Evolutionary conservation across 2,797 vertebrate genomes (phyloP), one percentile per base, ranked within the genome.

Genomic region (Cetoscarus ocellatus): DNA sequence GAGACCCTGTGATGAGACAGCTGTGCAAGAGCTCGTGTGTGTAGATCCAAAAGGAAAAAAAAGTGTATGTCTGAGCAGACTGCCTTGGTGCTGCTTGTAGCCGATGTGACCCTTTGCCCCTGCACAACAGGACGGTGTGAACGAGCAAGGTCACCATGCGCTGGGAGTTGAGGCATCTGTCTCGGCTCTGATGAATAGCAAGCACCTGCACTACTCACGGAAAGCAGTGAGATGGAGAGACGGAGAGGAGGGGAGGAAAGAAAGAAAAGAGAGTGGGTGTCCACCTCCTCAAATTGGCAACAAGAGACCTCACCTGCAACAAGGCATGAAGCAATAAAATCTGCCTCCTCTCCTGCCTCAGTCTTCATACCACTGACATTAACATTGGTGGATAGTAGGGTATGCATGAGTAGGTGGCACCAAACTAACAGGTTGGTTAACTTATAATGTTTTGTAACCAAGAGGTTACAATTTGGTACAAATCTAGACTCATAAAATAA

Each of bases 91-190:
- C 53, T 77, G 75, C 65, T 75, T n/a, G 12, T 47, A 73, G 70
- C 77, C 50, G 57, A 61, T 39, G 56, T 79, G 80, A 90, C 89
- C 88, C 66, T 73, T 87, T 65, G 59, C 83, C 72, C 74, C 3
- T 61, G 27, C 61, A 61, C 74, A 13, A 67, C 80, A 65, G 82
- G 82, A 81, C 35, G 48, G 81, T 71, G 84, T 73, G 83, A 92
- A 91, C 17, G 74, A 85, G 86, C 73, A 44, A 67, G 92, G 84
- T 93, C 90, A 80, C 80, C 55, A 40, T 62, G 68, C 75, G 52
- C 88, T 64, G 92, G 93, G 93, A 94, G 89, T 93, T 93, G 76
- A 92, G 86, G 85, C 85, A 90, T 94, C 88, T 88, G 89, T 93
- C 92, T 87, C 55, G 5, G 70, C 67, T 3, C 53, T 93, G 90